Conservation (phyloP, 2,888 invertebrate genomes). For the Hymenopus coronatus region DNA sequence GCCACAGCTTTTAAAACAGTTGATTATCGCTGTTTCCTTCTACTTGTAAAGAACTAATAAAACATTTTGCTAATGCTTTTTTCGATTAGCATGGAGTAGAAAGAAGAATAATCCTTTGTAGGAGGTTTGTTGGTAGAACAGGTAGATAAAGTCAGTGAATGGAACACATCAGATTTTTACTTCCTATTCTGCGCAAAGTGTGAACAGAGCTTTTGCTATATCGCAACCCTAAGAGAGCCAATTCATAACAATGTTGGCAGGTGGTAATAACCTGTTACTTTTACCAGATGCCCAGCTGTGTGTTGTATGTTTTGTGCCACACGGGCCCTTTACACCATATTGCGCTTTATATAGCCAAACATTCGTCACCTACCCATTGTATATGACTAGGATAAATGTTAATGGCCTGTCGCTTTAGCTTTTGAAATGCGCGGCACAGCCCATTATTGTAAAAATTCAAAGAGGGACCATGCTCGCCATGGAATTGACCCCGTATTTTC, state of each 20-base stretch:
- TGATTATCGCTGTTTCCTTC: too few relatives aligned
- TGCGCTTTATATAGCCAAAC: background rate
- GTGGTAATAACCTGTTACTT: background rate
- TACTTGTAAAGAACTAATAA: too few relatives aligned
- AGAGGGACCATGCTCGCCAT: background rate
- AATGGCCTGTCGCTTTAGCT: background rate
- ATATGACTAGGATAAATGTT: background rate
- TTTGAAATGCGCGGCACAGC: background rate
- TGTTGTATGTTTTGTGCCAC: background rate
- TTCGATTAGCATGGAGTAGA: too few relatives aligned
- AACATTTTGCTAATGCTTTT: too few relatives aligned
- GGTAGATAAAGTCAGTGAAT: too few relatives aligned
- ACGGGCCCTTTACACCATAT: background rate
- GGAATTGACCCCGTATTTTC: background rate
- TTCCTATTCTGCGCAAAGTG: too few relatives aligned
- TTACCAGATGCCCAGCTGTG: background rate
- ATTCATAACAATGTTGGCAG: background rate
- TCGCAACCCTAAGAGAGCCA: background rate
- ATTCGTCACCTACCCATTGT: background rate
- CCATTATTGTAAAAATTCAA: background rate
- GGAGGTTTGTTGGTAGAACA: too few relatives aligned
- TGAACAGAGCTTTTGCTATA: too few relatives aligned
- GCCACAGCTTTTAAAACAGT: too few relatives aligned
- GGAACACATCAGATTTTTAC: too few relatives aligned
- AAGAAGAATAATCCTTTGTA: too few relatives aligned